Base-by-base conservation (phyloP, 2,888 invertebrate genomes). In the Anodontia alba region DNA sequence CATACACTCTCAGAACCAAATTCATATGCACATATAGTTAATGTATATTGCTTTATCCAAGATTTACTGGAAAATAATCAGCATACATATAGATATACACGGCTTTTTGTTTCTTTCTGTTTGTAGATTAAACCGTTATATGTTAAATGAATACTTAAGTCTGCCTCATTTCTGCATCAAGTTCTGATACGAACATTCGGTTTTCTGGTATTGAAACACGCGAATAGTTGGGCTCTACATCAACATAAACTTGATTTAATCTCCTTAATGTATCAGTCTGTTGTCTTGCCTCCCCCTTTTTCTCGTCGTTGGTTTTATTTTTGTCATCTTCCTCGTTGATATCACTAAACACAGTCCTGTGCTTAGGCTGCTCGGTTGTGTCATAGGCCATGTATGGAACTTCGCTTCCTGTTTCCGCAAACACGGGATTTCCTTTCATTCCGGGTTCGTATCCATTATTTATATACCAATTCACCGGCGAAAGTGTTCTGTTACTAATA, bases 191-290 rank as follows among this genome's bases (percentile, higher is more conserved):
- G 12, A 5, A 38, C 38, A 38, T 38, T 12, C 12, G 5, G 12
- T 38, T 38, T 8, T 38, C 12, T 38, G 38, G 38, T 12, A 12
- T 38, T 5, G 46, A 46, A 20, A 46, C n/a, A 2, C n/a, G 71
- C 36, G 5, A 57, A 36, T 0, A 20, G 17, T 33, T 57, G 29
- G 78, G 67, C 68, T 87, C 86, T 0, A 84, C 76, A 38, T 87
- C 84, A 15, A 82, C 70, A 62, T 78, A 80, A 31, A 81, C 81
- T 31, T 79, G 78, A 36, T 51, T 78, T 2, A 84, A 74, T 82
- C 84, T 78, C 31, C 78, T 71, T 7, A 73, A 17, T 23, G 67
- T 69, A 15, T 62, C 33, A 23, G 23, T 29, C 12, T 31, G 8
- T 62, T 33, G 1, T 29, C 10, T 17, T 43, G 15, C 33, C 7